Percentiles rank a stretch among this genome's conserved stretches.
phyloP scores from a whole-genome alignment of 2,888 invertebrate species.

The Pachliopta kotzebuea region DNA sequence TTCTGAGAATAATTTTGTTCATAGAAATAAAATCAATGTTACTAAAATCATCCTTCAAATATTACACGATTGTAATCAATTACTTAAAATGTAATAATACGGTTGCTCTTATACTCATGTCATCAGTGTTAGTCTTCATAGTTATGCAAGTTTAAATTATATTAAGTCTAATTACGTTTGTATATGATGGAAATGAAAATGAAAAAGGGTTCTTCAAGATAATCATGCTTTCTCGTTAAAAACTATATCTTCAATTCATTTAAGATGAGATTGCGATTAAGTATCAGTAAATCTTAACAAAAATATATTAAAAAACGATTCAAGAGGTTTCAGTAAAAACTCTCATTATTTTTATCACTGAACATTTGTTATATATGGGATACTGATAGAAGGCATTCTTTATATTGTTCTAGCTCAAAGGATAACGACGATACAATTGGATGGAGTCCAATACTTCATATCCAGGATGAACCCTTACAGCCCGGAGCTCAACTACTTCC shows the following conservation, averaged over 20 bases:
- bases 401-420: constrained; percentile 85
- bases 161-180: constrained; percentile 14
- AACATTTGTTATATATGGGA: not conserved
- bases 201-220: too few relatives aligned
- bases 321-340: not conserved
- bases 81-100: not conserved
- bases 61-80: too few relatives aligned
- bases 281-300: too few relatives aligned
- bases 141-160: constrained; percentile 5
- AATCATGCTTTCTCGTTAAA: too few relatives aligned
- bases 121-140: not conserved
- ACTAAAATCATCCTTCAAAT: too few relatives aligned
- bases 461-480: constrained; percentile 94
- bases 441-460: constrained; percentile 92
- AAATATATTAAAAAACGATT: too few relatives aligned
- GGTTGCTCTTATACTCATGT: not conserved
- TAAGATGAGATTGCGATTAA: too few relatives aligned
- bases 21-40: too few relatives aligned
- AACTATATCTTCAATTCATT: too few relatives aligned
- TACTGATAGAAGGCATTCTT: constrained; percentile 19
- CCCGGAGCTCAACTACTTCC: constrained; percentile 91
- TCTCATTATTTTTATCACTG: constrained; percentile 2
- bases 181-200: not conserved
- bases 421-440: constrained; percentile 92
- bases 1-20: too few relatives aligned